Base-by-base conservation (phyloP, 2,888 invertebrate species). In the Sminthurides aquaticus region DNA sequence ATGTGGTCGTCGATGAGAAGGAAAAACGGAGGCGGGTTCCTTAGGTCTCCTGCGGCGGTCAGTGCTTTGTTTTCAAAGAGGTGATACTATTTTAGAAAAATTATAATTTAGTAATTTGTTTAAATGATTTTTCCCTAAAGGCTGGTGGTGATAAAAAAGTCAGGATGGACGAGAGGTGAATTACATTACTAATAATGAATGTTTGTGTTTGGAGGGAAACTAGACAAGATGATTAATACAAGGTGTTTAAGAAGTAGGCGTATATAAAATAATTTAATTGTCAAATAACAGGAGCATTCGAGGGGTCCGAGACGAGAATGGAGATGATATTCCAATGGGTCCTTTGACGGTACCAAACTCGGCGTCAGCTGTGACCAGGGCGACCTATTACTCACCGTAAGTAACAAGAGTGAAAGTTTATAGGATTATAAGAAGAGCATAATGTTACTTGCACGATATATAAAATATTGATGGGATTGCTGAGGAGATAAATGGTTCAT, bases 1-100 rank as follows among this genome's bases (percentile, higher is more conserved):
- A 93, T 96, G 29, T 94, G 94, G 93, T 92, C 93, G 8, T 92
- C 93, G 68, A 90, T 95, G 83, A 84, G 90, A 76, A 84, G 90
- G 67, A 83, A 84, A 60, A 89, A 88, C 75, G 85, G 84, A 43
- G 77, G 81, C n/a, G n/a, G n/a, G 73, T 84, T 85, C 75, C 82
- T 82, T 71, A 78, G 84, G 67, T 82, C 83, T 11, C 82, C 82
- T 74, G 22, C 15, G 20, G 52, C 11, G 52, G 52, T 52, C 18
- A 52, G 52, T 34, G 43, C 43, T 34, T 15, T 34, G 15, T 34
- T 34, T 15, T 34, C 15, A 11, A 34, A 15, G 15, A 34, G 43
- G 43, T 34, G 43, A 34, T 34, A 34, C 5, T 34, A 52, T 5
- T 52, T 8, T 43, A 11, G 18, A 43, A 43, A 43, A 43, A 43